These are phyloP conservation scores for Labroides dimidiatus DNA, from an alignment of 2,797 vertebrate genomes.

Conservation along the genomic window DNA sequence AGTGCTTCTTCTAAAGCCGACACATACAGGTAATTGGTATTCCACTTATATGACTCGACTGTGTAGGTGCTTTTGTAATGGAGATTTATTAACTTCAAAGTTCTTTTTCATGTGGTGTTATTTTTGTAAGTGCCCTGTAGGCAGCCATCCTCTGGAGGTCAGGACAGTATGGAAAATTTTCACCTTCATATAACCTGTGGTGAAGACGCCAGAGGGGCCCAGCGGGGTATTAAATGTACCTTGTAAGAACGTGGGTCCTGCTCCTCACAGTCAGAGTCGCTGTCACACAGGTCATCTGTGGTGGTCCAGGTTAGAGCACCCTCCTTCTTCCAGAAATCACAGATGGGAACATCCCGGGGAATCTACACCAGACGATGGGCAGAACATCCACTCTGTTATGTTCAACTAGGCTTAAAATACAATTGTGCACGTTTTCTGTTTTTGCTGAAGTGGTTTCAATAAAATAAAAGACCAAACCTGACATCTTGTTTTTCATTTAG, in stretches of 20 bases:
- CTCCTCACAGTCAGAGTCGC: slow-evolving; percentile 85
- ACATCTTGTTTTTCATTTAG: background rate
- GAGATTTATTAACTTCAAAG: slow-evolving; percentile 60
- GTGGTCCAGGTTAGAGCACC: slow-evolving; percentile 76
- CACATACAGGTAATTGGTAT: slow-evolving; percentile 41
- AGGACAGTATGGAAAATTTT: background rate
- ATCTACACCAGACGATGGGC: slow-evolving; percentile 46
- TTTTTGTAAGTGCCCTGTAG: slow-evolving; percentile 20
- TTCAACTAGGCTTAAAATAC: background rate
- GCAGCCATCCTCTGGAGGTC: slow-evolving; percentile 8
- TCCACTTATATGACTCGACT: slow-evolving; percentile 27
- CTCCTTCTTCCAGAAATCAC: slow-evolving; percentile 81
- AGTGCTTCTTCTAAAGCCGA: slow-evolving; percentile 43
- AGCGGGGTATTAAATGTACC: slow-evolving; percentile 73
- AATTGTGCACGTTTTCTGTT: background rate
- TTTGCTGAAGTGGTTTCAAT: background rate
- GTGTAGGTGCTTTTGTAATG: slow-evolving; percentile 60
- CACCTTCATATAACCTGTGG: slow-evolving; percentile 9
- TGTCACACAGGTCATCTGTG: slow-evolving; percentile 82
- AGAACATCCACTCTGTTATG: background rate
- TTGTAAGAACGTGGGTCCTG: slow-evolving; percentile 83
- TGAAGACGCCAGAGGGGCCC: slow-evolving; percentile 4
- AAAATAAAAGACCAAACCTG: background rate
- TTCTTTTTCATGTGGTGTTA: slow-evolving; percentile 45
- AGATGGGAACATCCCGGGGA: slow-evolving; percentile 67